Conservation (phyloP, 2,113 vertebrate genomes). For the Meriones unguiculatus region DNA sequence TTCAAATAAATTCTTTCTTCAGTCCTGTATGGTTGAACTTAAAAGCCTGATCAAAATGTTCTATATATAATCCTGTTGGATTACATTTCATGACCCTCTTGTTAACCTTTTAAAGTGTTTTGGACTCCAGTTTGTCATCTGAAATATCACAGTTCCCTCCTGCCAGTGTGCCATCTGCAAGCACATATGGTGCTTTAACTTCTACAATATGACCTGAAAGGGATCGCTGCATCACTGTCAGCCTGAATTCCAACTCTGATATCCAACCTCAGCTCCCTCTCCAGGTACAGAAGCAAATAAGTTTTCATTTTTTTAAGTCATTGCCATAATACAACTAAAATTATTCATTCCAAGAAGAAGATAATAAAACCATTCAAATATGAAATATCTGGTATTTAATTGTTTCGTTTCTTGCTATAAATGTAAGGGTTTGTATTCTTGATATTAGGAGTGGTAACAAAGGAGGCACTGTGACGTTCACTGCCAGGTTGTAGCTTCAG, state of each 20-base stretch:
- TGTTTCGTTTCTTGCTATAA: neutral
- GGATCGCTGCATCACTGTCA: slow-evolving; percentile 64
- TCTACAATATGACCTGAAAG: slow-evolving; percentile 65
- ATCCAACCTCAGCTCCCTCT: slow-evolving; percentile 23
- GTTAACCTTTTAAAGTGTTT: slow-evolving; percentile 73
- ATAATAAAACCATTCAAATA: neutral
- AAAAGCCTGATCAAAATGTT: slow-evolving; percentile 41
- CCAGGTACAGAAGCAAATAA: slow-evolving; percentile 8
- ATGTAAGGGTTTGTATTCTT: neutral
- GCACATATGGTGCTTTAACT: slow-evolving; percentile 73
- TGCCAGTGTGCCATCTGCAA: slow-evolving; percentile 68
- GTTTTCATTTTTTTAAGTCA: neutral
- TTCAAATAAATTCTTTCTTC: neutral
- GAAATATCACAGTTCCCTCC: slow-evolving; percentile 62
- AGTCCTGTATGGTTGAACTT: neutral
- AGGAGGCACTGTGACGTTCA: neutral
- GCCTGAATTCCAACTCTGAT: slow-evolving; percentile 35
- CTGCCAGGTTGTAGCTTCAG: rapidly evolving
- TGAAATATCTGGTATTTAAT: neutral
- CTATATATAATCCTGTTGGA: slow-evolving; percentile 49
- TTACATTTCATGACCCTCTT: slow-evolving; percentile 52
- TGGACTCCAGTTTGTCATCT: slow-evolving; percentile 75
- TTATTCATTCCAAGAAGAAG: neutral
- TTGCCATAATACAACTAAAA: neutral
- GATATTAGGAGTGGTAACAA: neutral